Base-by-base conservation (phyloP, 2,888 invertebrate species). In the Phyllotreta striolata region DNA sequence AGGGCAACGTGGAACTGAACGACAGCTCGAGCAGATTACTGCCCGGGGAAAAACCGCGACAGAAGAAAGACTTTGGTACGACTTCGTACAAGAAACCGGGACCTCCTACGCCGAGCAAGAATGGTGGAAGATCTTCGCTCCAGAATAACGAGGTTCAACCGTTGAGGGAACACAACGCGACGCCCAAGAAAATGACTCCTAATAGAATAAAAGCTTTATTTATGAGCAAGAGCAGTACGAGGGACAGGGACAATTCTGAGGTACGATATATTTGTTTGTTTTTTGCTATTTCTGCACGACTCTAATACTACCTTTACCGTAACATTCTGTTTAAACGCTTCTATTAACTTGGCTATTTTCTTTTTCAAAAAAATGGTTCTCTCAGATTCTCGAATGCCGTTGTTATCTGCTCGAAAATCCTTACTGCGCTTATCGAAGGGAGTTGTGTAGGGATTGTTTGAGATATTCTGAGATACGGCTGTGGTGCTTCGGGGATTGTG, bases 41-140 rank as follows among this genome's bases (percentile, higher is more conserved):
- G 1, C 77, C 81, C 55, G 69, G 81, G 69, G 72, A 82, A 13
- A 83, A 83, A 59, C 82, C 84, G 73, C 67, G 75, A 0, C 74
- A 73, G 37, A 69, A 73, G 39, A 85, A 87, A 79, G 84, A 89
- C 80, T 83, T 87, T 62, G 87, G 87, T 66, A 87, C 90, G 78
- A 92, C 90, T 0, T 89, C 91, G 0, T 93, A 93, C 78, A 92
- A 92, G 83, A 89, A 88, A 75, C 93, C 93, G 0, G 93, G 93
- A 0, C 93, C 93, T 49, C 93, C 93, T 24, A 93, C 93, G 0
- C 93, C 93, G 0, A 92, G 92, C 81, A 93, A 92, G 82, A 89
- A 92, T 78, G 91, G 91, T 8, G 82, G 81, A 1, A 84, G 92
- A 67, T 81, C 88, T 6, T 92, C 92, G 0, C 85, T 89, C 51